Evolutionary conservation across 2,113 vertebrate species (phyloP), one percentile per base, ranked within the genome.

Genomic region (Fulmarus glacialis): DNA sequence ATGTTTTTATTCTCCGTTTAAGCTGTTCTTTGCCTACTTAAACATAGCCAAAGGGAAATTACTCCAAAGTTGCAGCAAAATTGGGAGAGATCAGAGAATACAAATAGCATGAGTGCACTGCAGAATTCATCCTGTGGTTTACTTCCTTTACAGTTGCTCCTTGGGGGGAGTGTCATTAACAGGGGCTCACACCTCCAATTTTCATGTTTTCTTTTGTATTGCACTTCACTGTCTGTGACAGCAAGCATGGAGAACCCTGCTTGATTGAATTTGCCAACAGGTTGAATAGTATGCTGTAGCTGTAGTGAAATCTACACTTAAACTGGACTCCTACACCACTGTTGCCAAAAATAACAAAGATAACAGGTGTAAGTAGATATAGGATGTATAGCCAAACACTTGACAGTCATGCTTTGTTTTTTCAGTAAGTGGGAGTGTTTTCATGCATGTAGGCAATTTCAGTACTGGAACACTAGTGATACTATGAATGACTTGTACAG

Each of bases 301-400:
- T 29, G 38, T 40, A 72, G 83, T 93, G 95, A 97, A 97, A 97
- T 96, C 93, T 55, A 75, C 62, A 38, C 97, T 94, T 91, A 16
- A 55, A 78, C 58, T 22, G 91, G 87, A 29, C 82, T 73, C 75
- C 79, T 87, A 30, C 60, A 34, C 14, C 45, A 10, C 55, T 34
- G 87, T 63, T 87, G 92, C 96, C 94, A 95, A 93, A 97, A 98
- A 97, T 97, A 97, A 94, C 91, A 89, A 42, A 92, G 90, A 15
- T 27, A 94, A 96, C 97, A 97, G 97, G 95, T 97, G 97, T 68
- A 36, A 92, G 87, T 64, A 92, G 93, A 42, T 50, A 34, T 38
- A n/a, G 96, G 92, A 78, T 68, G 48, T 36, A 48, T 64, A 87
- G 80, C 95, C 89, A 58, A 94, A 32, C 53, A 45, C 83, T 94